Base-by-base conservation (phyloP, 2,113 vertebrate species). In the Amphiprion ocellaris region DNA sequence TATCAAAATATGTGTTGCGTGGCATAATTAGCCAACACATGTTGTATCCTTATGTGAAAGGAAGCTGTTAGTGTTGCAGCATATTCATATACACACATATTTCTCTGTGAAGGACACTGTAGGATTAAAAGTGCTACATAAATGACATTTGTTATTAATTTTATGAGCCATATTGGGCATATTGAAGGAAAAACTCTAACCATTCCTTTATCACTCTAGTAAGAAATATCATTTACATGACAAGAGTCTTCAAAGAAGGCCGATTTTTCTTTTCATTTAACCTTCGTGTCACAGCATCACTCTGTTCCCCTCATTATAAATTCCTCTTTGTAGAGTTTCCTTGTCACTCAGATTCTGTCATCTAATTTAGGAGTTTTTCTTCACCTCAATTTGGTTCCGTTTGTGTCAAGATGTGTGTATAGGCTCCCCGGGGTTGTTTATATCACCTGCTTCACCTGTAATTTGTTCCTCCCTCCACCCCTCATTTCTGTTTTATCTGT, bases 381-480 rank as follows among this genome's bases (percentile, higher is more conserved):
- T 82, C 72, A 33, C 71, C 55, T 84, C 30, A 16, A 1, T 69
- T 37, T 74, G 3, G n/a, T 54, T 75, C 26, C 5, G 0, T 73
- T 76, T 47, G 56, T 61, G 44, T 73, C 58, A 15, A 59, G 41
- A 41, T 67, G 81, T 74, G 70, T 74, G 82, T 10, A 61, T 41
- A 28, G 47, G 33, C 64, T 60, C 71, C 44, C 67, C 26, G 53
- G 55, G 79, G 76, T 78, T 83, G 73, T 85, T 89, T 69, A 69
- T 85, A 73, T 85, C 77, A 75, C 77, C 54, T 73, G 62, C 64
- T 71, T 59, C 30, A 63, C 77, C 77, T 79, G 63, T 74, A 53
- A 84, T 85, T 83, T 75, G 56, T 71, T 83, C 61, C 11, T 30
- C 5, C 30, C 26, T 26, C 26, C 26, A 26, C 26, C 60, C 65